Evolutionary conservation across 2,797 vertebrate species (phyloP).

Genomic region (Acropternis orthonyx): DNA sequence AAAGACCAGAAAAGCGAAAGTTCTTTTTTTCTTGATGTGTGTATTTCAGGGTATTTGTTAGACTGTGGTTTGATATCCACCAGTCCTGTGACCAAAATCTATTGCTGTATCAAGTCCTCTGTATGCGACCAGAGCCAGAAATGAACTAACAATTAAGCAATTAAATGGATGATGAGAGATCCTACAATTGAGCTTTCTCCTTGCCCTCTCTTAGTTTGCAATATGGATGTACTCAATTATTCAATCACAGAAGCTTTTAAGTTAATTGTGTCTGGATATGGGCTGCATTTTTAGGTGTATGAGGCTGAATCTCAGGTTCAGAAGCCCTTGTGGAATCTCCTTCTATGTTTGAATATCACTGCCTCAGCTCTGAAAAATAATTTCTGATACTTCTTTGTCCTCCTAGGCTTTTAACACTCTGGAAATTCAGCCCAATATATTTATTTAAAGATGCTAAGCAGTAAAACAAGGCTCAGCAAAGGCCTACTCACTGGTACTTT

Average conservation of each 20-base stretch:
- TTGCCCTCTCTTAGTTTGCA: neutral
- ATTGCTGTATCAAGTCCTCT: neutral
- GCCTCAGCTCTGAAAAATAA: neutral
- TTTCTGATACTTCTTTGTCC: neutral
- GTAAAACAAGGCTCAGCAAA: neutral
- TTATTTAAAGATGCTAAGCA: neutral
- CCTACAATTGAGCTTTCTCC: neutral
- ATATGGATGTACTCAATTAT: conserved; percentile 18
- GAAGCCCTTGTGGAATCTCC: neutral
- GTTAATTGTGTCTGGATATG: neutral
- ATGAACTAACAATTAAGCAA: conserved; percentile 32
- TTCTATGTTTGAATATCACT: neutral
- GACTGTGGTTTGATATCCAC: neutral
- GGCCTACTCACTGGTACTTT: neutral
- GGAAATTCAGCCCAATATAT: neutral
- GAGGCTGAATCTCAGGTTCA: neutral
- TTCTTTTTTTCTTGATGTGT: neutral
- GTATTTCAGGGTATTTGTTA: neutral
- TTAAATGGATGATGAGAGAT: neutral
- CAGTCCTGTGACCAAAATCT: neutral
- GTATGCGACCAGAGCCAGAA: neutral
- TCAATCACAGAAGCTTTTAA: conserved; percentile 41
- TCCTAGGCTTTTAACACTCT: neutral
- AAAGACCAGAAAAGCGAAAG: neutral
- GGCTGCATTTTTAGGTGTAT: neutral